Conservation (phyloP, 1,140 invertebrate species). For the Drosophila ananassae region DNA sequence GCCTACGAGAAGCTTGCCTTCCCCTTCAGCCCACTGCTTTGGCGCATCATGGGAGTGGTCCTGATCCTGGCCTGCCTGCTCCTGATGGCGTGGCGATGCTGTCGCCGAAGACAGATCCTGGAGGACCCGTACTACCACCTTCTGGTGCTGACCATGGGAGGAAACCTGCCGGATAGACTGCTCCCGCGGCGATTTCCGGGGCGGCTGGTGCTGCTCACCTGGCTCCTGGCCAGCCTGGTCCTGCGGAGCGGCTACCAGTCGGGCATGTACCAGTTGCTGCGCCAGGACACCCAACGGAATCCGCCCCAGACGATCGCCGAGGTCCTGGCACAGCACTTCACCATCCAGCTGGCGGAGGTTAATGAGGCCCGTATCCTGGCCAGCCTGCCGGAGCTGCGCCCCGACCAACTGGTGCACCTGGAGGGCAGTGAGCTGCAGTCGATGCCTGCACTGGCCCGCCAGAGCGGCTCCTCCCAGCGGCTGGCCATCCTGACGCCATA, state of each 20-base stretch:
- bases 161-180: slow-evolving; percentile 30
- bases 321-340: slow-evolving; percentile 58
- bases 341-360: slow-evolving; percentile 50
- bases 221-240: slow-evolving; percentile 53
- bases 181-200: slow-evolving; percentile 38
- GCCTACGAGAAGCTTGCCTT: slow-evolving; percentile 72
- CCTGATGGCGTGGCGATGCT: neutral
- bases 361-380: slow-evolving; percentile 57
- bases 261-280: slow-evolving; percentile 72
- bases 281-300: slow-evolving; percentile 65
- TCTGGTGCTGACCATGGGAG: slow-evolving; percentile 62
- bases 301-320: slow-evolving; percentile 71
- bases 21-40: slow-evolving; percentile 59
- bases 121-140: slow-evolving; percentile 58
- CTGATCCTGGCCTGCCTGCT: slow-evolving; percentile 37
- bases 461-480: slow-evolving; percentile 43
- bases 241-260: slow-evolving; percentile 72
- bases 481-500: slow-evolving; percentile 67
- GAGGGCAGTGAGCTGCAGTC: slow-evolving; percentile 60
- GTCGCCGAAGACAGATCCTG: neutral
- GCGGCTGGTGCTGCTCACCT: slow-evolving; percentile 50
- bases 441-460: slow-evolving; percentile 46
- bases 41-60: slow-evolving; percentile 43
- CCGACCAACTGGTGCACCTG: slow-evolving; percentile 37
- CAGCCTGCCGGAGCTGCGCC: slow-evolving; percentile 60